Base-by-base conservation (phyloP, 2,113 vertebrate genomes). In the Pollachius pollachius region DNA sequence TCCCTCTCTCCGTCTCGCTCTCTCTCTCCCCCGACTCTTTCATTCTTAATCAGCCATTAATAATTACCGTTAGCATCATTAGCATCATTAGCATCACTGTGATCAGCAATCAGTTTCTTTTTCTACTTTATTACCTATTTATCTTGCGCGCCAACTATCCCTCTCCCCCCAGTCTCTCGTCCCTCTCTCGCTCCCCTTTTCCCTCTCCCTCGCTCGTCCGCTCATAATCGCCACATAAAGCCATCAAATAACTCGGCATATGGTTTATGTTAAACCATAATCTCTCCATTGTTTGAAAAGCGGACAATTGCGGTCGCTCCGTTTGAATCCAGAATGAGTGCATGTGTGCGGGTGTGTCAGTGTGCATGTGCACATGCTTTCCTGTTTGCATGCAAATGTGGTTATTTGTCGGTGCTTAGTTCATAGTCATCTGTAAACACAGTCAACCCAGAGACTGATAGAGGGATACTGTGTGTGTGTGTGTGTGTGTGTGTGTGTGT, bases 251-350 rank as follows among this genome's bases (percentile, higher is more conserved):
- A 74, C 80, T 75, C 62, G 64, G 17, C 88, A 89, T 85, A 74
- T 89, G 88, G 86, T 88, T 88, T 69, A 87, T 69, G 79, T 89
- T 88, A 87, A 79, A 79, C 69, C 79, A 82, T 83, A 83, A 85
- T 87, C 84, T 89, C 76, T 77, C 84, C 84, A 82, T 89, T 89
- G 88, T 89, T 88, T 79, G 74, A 86, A 81, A 80, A 74, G 86
- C 82, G 86, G 87, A 89, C 88, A 89, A 88, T 86, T 89, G 88
- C 66, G 88, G 88, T 89, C 37, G 69, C 25, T 72, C 74, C 81
- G 72, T 79, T 87, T 85, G 72, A 84, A 81, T 80, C 82, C 82
- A 76, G 82, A 84, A 60, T 83, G 87, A 82, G 30, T 18, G 62
- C 16, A 59, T 18, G 64, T 16, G 65, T 23, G n/a, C 34, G 66